These are phyloP conservation scores for Centrocercus urophasianus DNA, from an alignment of 2,113 vertebrate genomes.

Conservation along the genomic window DNA sequence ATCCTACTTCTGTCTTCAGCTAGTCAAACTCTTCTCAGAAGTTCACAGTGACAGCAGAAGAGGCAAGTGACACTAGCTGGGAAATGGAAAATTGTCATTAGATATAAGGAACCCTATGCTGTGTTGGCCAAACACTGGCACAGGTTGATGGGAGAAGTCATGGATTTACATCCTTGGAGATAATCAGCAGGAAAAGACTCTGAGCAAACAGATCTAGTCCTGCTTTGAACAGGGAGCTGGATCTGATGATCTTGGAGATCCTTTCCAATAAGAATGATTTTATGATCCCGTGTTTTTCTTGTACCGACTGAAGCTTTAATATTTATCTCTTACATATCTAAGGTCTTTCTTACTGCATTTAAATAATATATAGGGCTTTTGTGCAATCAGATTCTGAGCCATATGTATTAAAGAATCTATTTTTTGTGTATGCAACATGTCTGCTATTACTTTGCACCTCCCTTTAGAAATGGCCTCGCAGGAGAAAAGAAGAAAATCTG, in stretches of 20 bases:
- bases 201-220: background rate
- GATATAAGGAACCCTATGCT: background rate
- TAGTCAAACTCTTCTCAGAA: background rate
- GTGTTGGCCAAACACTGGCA: background rate
- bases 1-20: background rate
- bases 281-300: background rate
- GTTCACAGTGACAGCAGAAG: background rate
- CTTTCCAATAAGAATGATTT: background rate
- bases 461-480: background rate
- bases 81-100: background rate
- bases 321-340: background rate
- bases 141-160: background rate
- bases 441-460: background rate
- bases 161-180: background rate
- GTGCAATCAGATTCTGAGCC: background rate
- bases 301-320: background rate
- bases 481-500: background rate
- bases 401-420: background rate
- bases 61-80: background rate
- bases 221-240: background rate
- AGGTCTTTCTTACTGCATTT: background rate
- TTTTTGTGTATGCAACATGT: background rate
- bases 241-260: background rate
- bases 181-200: background rate
- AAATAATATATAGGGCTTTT: background rate